Evolutionary conservation across 1,140 invertebrate genomes (phyloP), one percentile per base, ranked within the genome.

Genomic region (Elymnias hypermnestra): DNA sequence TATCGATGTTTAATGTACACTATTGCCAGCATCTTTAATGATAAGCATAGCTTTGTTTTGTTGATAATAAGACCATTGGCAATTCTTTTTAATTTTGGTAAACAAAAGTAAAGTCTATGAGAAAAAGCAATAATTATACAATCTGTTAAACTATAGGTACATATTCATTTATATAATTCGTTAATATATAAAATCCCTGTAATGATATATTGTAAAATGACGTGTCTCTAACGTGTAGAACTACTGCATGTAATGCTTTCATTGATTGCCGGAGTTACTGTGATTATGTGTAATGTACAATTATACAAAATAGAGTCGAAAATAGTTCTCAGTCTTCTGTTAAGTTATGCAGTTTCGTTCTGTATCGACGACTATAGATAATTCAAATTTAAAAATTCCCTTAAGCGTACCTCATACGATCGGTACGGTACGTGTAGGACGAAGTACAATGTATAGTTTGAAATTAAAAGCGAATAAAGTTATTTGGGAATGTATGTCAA

Each of bases 141-240:
- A 61, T 76, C 63, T 67, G 69, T 72, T 72, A 81, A 82, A 79
- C 68, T 79, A 81, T 83, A 72, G 55, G 61, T 79, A 82, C 67
- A 73, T 78, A 81, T 75, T 74, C 68, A 79, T 75, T 74, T 63
- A 72, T 70, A 72, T 62, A 77, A 73, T 72, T 79, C 63, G 64
- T 79, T 83, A 72, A 77, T 75, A 79, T 85, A 82, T 79, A 83
- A 85, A 85, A 85, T 85, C 82, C 82, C 82, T 85, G 82, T 85
- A 85, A 83, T 79, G 73, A 82, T 76, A 83, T 85, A 83, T 83
- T 85, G 82, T 83, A 76, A 63, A 72, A 67, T 81, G 77, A 83
- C 62, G 74, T 75, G 72, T 77, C 67, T 66, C 74, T 81, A 78
- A 37, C 37, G 59, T 75, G 72, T 58, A 53, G 19, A 21, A 37